phyloP scores from a whole-genome alignment of 2,797 vertebrate genomes.

The Crocodylus rhombifer region DNA sequence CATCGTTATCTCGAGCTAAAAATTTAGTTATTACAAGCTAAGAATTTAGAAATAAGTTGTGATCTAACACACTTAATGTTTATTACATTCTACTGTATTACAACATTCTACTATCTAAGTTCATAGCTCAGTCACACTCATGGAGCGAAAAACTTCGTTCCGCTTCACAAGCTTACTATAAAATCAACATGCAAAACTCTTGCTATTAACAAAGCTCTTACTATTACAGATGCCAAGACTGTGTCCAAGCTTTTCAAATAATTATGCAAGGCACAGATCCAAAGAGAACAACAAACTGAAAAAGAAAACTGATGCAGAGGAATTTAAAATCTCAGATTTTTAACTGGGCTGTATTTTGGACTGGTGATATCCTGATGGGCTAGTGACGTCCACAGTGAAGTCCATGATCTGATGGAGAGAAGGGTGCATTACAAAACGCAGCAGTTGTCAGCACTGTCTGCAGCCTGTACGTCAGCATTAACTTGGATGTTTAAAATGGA shows the following conservation, averaged over 20 bases:
- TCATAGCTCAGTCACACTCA: too few relatives aligned
- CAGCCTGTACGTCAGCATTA: not conserved
- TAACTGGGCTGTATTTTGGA: not conserved
- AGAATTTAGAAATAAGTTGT: too few relatives aligned
- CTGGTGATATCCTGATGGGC: not conserved
- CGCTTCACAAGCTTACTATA: too few relatives aligned
- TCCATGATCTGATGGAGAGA: not conserved
- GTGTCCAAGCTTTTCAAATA: not conserved
- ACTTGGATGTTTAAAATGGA: not conserved
- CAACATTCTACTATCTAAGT: too few relatives aligned
- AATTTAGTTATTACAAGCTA: too few relatives aligned
- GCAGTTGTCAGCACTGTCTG: not conserved
- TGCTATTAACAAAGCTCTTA: too few relatives aligned
- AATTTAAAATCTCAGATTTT: not conserved
- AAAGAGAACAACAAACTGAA: not conserved
- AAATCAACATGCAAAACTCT: too few relatives aligned
- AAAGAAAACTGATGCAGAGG: not conserved
- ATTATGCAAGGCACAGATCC: not conserved
- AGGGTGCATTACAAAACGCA: not conserved
- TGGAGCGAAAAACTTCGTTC: too few relatives aligned
- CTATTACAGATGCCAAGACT: not conserved
- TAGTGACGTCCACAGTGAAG: not conserved
- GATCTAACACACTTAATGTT: too few relatives aligned
- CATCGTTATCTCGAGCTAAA: too few relatives aligned
- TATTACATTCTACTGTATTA: too few relatives aligned